Base-by-base conservation (phyloP, 2,113 vertebrate genomes). In the Tinamus guttatus region DNA sequence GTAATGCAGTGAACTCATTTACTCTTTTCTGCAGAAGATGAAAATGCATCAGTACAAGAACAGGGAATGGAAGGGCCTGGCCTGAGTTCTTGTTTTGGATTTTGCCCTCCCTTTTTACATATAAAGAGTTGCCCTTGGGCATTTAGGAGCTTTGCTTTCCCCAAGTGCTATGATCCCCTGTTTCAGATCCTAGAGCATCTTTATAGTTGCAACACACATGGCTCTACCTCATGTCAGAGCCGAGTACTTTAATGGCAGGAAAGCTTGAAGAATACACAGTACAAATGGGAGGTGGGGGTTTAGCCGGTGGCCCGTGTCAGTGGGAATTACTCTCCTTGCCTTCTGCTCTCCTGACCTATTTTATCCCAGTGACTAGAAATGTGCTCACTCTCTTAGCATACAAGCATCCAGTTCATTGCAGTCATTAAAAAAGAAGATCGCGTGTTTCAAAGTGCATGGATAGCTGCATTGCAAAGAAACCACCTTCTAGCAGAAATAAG, bases 401-500 rank as follows among this genome's bases (percentile, higher is more conserved):
- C 52, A 58, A 52, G 52, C 73, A 80, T 52, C 56, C 81, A 51
- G 5, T 45, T 91, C 11, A 19, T 11, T 83, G 79, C 81, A 56
- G 70, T 43, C 77, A 60, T 73, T 76, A 36, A 27, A 36, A 75
- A 47, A 89, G 40, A 68, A 51, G 34, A 32, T 41, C 4, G 7
- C 71, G 73, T 4, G 1, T 64, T 95, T 82, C 81, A 30, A 62
- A 63, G 45, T 58, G 69, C 52, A 25, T 79, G 40, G 58, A 81
- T 69, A 86, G 78, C 64, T 63, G 5, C 45, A 13, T 63, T 85
- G 89, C 86, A 78, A 52, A 4, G 83, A 45, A 95, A 85, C 69
- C 92, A 36, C 92, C 81, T 94, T 90, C 75, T 38, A 91, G 92
- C 78, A 85, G 88, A 94, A 92, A 83, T 32, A 41, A 89, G 74